phyloP scores from a whole-genome alignment of 2,113 vertebrate genomes.

The Oryzias javanicus region DNA sequence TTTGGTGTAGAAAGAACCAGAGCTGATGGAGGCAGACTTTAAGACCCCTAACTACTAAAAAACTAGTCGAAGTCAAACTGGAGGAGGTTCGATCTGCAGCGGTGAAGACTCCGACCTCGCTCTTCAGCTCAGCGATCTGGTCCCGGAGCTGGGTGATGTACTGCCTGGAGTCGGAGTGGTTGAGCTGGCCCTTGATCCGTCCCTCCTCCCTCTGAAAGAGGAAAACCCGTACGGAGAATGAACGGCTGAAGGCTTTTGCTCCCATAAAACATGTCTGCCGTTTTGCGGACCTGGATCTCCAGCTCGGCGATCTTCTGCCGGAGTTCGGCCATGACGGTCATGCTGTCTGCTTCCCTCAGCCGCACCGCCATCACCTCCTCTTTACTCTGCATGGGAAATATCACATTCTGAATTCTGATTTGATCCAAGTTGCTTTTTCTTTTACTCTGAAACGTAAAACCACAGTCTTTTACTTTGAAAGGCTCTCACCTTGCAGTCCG shows the following conservation, averaged over 20 bases:
- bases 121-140: slow-evolving; percentile 91
- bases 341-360: slow-evolving; percentile 90
- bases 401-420: too few relatives aligned
- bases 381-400: slow-evolving; percentile 79
- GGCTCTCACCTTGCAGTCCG: slow-evolving; percentile 77
- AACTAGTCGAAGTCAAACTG: too few relatives aligned
- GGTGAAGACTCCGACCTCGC: slow-evolving; percentile 76
- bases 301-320: slow-evolving; percentile 89
- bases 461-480: too few relatives aligned
- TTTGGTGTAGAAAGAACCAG: too few relatives aligned
- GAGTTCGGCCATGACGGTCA: slow-evolving; percentile 91
- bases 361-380: slow-evolving; percentile 93
- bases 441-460: too few relatives aligned
- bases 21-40: too few relatives aligned
- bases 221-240: slow-evolving; percentile 19
- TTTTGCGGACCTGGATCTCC: slow-evolving; percentile 84
- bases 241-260: background rate
- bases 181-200: slow-evolving; percentile 90
- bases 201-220: slow-evolving; percentile 85
- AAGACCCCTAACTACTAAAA: too few relatives aligned
- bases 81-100: too few relatives aligned
- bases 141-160: slow-evolving; percentile 90
- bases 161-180: slow-evolving; percentile 92
- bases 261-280: background rate
- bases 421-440: too few relatives aligned